phyloP scores from a whole-genome alignment of 2,888 invertebrate species.

The Caenorhabditis afra region DNA sequence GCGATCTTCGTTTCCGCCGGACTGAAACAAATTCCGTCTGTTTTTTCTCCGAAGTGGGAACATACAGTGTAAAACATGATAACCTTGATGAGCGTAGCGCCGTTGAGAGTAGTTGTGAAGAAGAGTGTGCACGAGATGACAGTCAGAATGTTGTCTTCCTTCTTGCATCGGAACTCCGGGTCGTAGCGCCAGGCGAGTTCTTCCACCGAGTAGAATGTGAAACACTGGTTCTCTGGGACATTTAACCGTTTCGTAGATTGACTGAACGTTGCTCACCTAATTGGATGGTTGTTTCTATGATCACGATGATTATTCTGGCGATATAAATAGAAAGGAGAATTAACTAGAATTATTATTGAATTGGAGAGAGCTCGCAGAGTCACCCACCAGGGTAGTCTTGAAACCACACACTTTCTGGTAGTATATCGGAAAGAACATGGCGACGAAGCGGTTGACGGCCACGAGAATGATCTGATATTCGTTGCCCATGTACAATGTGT shows the following conservation, averaged over 20 bases:
- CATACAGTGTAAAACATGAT: slow-evolving; percentile 32
- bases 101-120: slow-evolving; percentile 20
- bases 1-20: not conserved
- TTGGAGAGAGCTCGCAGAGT: too few relatives aligned
- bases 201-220: slow-evolving; percentile 5
- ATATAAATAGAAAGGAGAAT: slow-evolving; percentile 19
- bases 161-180: not conserved
- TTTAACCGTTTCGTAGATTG: not conserved
- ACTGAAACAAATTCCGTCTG: slow-evolving; percentile 8
- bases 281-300: slow-evolving; percentile 1
- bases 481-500: slow-evolving; percentile 36
- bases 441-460: slow-evolving; percentile 39
- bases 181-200: slow-evolving; percentile 27
- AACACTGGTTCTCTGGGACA: slow-evolving; percentile 13
- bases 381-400: slow-evolving; percentile 28
- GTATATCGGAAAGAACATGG: slow-evolving; percentile 25
- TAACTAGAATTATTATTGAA: not conserved
- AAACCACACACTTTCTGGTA: slow-evolving; percentile 25
- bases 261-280: not conserved
- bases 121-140: slow-evolving; percentile 33
- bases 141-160: slow-evolving; percentile 13
- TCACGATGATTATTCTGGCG: slow-evolving; percentile 18
- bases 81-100: slow-evolving; percentile 33
- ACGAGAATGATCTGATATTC: slow-evolving; percentile 52
- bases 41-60: slow-evolving; percentile 8